Conservation (phyloP, 2,113 vertebrate genomes). For the Sorex araneus region DNA sequence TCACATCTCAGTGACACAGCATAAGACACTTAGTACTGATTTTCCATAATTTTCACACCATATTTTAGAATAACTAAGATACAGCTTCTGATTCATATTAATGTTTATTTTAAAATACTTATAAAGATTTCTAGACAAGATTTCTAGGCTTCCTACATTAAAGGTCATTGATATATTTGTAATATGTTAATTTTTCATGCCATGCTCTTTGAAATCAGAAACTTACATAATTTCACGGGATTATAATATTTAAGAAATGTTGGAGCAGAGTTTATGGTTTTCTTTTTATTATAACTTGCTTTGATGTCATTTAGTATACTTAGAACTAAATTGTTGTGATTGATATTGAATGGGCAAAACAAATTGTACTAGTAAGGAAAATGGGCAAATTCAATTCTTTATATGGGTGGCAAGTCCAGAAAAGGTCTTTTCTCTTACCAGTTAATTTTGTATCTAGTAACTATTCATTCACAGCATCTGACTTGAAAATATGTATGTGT, state of each 20-base stretch:
- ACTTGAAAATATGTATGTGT: too few relatives aligned
- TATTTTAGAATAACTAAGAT: too few relatives aligned
- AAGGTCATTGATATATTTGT: too few relatives aligned
- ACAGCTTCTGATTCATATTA: too few relatives aligned
- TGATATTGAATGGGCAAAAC: slow-evolving; percentile 14
- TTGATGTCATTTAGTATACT: background rate
- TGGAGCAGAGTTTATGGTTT: background rate
- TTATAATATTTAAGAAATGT: slow-evolving; percentile 33
- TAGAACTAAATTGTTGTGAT: slow-evolving; percentile 34
- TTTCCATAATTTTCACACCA: too few relatives aligned
- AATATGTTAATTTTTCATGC: slow-evolving; percentile 40
- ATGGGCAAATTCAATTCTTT: background rate
- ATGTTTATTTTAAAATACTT: too few relatives aligned
- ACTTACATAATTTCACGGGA: background rate
- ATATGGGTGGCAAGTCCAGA: background rate
- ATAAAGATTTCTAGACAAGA: too few relatives aligned
- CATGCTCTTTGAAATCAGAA: background rate
- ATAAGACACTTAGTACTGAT: too few relatives aligned
- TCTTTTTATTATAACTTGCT: background rate
- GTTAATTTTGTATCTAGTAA: background rate
- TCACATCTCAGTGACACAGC: too few relatives aligned
- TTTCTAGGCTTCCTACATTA: too few relatives aligned
- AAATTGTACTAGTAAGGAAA: slow-evolving; percentile 6
- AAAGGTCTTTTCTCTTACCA: background rate
- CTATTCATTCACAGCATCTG: slow-evolving; percentile 44